Evolutionary conservation across 2,113 vertebrate genomes (phyloP), one percentile per base, ranked within the genome.

Genomic region (Conger conger): DNA sequence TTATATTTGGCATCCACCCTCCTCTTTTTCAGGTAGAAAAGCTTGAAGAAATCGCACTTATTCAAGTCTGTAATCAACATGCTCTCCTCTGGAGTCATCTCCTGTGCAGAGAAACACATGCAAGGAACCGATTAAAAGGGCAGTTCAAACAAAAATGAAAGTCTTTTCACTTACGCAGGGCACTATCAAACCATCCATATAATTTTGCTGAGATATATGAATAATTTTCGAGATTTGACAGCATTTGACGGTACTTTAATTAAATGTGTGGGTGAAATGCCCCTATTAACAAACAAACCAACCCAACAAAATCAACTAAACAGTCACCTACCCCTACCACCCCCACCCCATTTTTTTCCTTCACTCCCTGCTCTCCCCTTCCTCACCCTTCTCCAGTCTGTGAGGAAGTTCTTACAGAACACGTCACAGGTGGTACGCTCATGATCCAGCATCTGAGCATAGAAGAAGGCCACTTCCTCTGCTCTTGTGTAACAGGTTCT

Each of bases 401-500:
- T 92, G 63, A 96, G 95, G 90, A 94, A 96, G 38, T 96, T 96
- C 54, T 95, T 92, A 2, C 93, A 84, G 87, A 96, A 96, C n/a
- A 95, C 92, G 0, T 92, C 88, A n/a, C n/a, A n/a, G 84, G 93
- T 95, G 40, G 94, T n/a, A n/a, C n/a, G n/a, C n/a, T n/a, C n/a
- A n/a, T n/a, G n/a, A n/a, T n/a, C n/a, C 88, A 96, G 87, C 94
- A 96, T 95, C 87, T 95, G 94, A 50, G 92, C 94, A 85, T 95
- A 96, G 88, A 94, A 96, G 73, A 93, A 0, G 0, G 92, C 94
- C 85, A 93, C 95, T 85, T 96, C 95, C 82, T 96, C 95, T 35
- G 94, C 91, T 4, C 89, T 85, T 18, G 68, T n/a, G n/a, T n/a
- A n/a, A n/a, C n/a, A n/a, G n/a, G n/a, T n/a, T n/a, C n/a, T n/a